Conservation (phyloP, 2,797 vertebrate genomes). For the Ctenopoma multispine region DNA sequence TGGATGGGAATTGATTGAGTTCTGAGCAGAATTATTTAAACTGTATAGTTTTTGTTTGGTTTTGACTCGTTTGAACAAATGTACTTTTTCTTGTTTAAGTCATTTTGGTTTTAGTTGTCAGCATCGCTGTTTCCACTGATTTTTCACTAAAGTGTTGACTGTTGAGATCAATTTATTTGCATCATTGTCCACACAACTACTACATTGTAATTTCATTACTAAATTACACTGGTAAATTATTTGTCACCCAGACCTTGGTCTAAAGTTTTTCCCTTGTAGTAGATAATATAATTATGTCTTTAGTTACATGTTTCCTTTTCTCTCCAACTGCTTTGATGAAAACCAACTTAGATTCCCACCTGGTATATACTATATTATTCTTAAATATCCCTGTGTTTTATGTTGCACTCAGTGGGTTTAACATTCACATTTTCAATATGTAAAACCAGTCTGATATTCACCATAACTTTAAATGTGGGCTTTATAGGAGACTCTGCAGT, state of each 20-base stretch:
- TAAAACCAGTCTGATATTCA: neutral
- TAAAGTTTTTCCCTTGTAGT: neutral
- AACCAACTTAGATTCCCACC: neutral
- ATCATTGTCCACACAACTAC: neutral
- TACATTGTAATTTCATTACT: neutral
- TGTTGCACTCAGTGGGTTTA: neutral
- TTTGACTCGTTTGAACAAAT: slow-evolving; percentile 20
- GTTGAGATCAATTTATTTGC: slow-evolving; percentile 4
- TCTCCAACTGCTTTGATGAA: neutral
- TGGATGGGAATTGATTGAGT: slow-evolving; percentile 38
- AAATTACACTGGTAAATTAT: neutral
- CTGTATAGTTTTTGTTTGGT: slow-evolving; percentile 32
- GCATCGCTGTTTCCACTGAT: slow-evolving; percentile 3
- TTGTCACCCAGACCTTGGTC: neutral
- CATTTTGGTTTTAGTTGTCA: slow-evolving; percentile 2
- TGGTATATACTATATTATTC: neutral
- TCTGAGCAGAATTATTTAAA: slow-evolving; percentile 41
- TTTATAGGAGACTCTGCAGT: neutral
- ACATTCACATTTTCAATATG: neutral
- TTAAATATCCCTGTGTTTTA: neutral
- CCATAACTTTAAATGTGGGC: neutral
- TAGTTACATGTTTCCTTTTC: neutral
- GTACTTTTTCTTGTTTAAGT: neutral
- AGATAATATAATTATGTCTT: neutral
- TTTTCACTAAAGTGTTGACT: slow-evolving; percentile 1